Conservation (phyloP, 1,140 invertebrate genomes). For the Drosophila takahashii region DNA sequence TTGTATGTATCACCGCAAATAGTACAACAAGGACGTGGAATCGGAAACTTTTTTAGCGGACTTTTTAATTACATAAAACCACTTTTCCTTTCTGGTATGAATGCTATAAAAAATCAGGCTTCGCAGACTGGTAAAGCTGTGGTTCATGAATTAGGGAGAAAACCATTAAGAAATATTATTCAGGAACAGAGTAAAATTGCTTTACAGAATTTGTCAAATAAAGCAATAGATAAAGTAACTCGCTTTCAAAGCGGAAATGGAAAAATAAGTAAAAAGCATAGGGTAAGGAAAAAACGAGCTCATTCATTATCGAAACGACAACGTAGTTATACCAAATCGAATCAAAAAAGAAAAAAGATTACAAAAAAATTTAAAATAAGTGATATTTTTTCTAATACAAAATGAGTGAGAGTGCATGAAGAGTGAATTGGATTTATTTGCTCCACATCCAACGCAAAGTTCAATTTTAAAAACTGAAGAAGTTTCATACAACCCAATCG, state of each 20-base stretch:
- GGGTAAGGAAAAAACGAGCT: not conserved
- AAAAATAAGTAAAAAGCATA: not conserved
- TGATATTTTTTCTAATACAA: not conserved
- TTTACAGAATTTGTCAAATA: not conserved
- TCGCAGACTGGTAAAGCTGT: too few species aligned
- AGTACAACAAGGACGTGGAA: not conserved
- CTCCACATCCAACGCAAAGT: not conserved
- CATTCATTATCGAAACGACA: not conserved
- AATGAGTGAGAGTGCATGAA: constrained; percentile 1
- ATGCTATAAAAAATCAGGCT: too few species aligned
- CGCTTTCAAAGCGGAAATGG: not conserved
- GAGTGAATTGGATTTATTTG: constrained; percentile 4
- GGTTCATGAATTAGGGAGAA: not conserved
- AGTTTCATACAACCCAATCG: constrained; percentile 10
- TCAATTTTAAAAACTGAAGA: not conserved
- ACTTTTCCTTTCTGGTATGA: too few species aligned
- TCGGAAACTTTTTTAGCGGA: not conserved
- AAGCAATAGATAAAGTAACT: not conserved
- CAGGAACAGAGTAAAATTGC: not conserved
- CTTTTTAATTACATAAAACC: too few species aligned
- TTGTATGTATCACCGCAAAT: not conserved
- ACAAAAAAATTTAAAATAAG: not conserved
- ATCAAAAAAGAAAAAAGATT: not conserved
- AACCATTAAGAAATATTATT: not conserved
- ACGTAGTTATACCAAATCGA: not conserved